Conservation (phyloP, 1,140 invertebrate genomes). For the Chrysomallon squamiferum region DNA sequence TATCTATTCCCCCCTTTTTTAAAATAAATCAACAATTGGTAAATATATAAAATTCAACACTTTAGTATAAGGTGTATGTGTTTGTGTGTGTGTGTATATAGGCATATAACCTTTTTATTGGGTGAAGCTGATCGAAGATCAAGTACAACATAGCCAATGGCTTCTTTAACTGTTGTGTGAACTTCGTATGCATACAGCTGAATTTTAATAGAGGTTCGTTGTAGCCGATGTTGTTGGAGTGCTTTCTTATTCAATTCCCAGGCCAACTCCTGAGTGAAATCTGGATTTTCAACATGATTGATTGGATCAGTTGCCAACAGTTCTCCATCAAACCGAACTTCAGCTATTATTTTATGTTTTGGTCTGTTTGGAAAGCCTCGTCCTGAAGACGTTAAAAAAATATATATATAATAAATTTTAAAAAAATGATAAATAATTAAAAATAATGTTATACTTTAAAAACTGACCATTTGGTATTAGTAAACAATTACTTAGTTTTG, state of each 20-base stretch:
- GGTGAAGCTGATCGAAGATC: conserved; percentile 62
- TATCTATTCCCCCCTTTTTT: too few species aligned
- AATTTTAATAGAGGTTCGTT: conserved; percentile 65
- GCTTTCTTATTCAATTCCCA: conserved; percentile 67
- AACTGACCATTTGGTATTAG: too few species aligned
- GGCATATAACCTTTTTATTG: conserved; percentile 53
- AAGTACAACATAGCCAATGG: conserved; percentile 66
- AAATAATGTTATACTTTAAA: too few species aligned
- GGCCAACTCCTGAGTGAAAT: conserved; percentile 66
- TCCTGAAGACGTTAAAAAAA: conserved; percentile 41
- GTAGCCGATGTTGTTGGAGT: conserved; percentile 64
- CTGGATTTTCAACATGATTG: conserved; percentile 59
- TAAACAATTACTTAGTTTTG: too few species aligned
- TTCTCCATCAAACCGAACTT: conserved; percentile 67
- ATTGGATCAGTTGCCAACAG: conserved; percentile 64
- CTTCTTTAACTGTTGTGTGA: conserved; percentile 56
- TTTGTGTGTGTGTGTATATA: too few species aligned
- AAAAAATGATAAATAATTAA: too few species aligned
- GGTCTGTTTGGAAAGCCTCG: conserved; percentile 62
- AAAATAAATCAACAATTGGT: too few species aligned
- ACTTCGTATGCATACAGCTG: conserved; percentile 62
- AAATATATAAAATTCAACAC: too few species aligned
- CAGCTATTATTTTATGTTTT: conserved; percentile 59
- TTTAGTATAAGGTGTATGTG: too few species aligned
- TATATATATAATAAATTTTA: neutral